Evolutionary conservation across 2,888 invertebrate species (phyloP).

Genomic region (Protodeltote pygarga): DNA sequence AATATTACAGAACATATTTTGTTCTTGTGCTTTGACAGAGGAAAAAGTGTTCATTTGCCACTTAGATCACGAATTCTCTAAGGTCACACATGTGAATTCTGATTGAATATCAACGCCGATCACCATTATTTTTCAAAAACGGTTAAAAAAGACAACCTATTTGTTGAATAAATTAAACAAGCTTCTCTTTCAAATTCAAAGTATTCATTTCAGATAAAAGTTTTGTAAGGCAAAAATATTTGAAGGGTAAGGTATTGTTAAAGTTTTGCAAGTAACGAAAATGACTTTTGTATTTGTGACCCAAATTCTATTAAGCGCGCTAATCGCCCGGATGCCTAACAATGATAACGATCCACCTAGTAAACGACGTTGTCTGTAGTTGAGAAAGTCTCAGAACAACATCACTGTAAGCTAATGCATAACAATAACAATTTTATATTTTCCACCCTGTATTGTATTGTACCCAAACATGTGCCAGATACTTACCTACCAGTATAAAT

Average conservation of each 20-base stretch:
- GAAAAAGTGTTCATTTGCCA: no score
- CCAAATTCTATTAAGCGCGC: conserved; percentile 4
- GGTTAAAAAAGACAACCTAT: no score
- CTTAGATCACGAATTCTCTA: no score
- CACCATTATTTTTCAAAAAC: no score
- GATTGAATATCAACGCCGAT: no score
- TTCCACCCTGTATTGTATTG: no score
- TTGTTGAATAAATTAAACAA: conserved; percentile 8
- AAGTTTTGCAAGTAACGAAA: conserved; percentile 8
- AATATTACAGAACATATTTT: no score
- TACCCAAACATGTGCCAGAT: no score
- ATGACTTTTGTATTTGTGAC: conserved; percentile 16
- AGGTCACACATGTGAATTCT: no score
- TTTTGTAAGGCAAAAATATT: not conserved
- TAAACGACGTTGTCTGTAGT: conserved; percentile 9
- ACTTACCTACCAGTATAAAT: no score
- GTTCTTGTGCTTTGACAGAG: no score
- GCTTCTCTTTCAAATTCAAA: conserved; percentile 12
- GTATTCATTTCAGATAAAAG: not conserved
- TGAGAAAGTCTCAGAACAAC: conserved; percentile 22
- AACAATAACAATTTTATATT: conserved; percentile 6
- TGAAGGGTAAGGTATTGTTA: not conserved
- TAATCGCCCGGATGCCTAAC: conserved; percentile 16
- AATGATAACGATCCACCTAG: conserved; percentile 8
- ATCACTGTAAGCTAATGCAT: conserved; percentile 7